Base-by-base conservation (phyloP, 2,113 vertebrate genomes). In the Scomber colias region DNA sequence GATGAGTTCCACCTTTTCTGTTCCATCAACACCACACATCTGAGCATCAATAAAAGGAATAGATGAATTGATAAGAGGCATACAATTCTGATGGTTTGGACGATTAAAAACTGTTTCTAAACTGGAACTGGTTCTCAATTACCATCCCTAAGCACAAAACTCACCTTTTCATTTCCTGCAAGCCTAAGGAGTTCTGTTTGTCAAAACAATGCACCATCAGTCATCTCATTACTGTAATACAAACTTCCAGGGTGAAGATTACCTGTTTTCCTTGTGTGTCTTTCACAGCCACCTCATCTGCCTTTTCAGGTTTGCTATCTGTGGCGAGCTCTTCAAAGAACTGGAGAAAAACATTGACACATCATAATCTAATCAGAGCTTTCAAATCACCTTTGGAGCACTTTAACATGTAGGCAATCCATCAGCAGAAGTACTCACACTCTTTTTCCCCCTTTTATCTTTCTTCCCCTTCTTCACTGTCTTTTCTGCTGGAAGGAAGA, bases 291-390 rank as follows among this genome's bases (percentile, higher is more conserved):
- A 87, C 85, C 51, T 95, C 94, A 12, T 95, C 93, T 1, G 77
- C 90, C 59, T 93, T 95, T 7, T 96, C 94, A 55, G 93, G 91
- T 75, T 94, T 97, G 49, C 83, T 92, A 21, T 95, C 96, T n/a
- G 96, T 95, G 11, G 96, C 88, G 5, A 97, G 92, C 44, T 97
- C 97, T 77, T 98, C 96, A 67, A 98, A 98, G 87, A 98, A 98
- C 97, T 98, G 51, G 11, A 66, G 27, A 35, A 54, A 78, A 72
- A 69, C 7, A 81, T 27, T 44, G 9, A 77, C 2, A 81, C 9
- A 62, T 17, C 1, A 81, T 27, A 44, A 74, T 45, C 15, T 11
- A 59, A 12, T 76, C 13, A 65, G 24, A 31, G 0, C 0, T 2
- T 0, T 1, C 24, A 54, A 64, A 21, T n/a, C 16, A 46, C 3